A percentile compares a stretch with the other conserved stretches of the same genome.
These are phyloP conservation scores for Montipora cactus DNA, from an alignment of 64 coral and sea anemone species.

Conservation along the genomic window DNA sequence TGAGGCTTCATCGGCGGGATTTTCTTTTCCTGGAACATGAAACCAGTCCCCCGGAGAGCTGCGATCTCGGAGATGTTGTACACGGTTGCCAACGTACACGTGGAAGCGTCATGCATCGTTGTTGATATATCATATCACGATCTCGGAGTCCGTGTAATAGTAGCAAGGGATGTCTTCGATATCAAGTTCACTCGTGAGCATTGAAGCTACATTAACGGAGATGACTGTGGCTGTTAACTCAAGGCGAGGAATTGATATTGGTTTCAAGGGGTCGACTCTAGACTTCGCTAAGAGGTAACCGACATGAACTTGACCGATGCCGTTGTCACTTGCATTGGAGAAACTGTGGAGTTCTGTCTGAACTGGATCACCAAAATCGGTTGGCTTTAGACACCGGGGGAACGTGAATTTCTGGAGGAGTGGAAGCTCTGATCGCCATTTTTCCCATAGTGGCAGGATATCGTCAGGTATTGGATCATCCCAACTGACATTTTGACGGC, in stretches of 20 bases:
- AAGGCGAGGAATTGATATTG: conserved; percentile 62
- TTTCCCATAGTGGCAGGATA: conserved; percentile 34
- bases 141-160: conserved; percentile 37
- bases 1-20: conserved; percentile 61
- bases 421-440: conserved; percentile 56
- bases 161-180: neutral
- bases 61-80: conserved; percentile 54
- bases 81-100: conserved; percentile 44
- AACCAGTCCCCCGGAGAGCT: conserved; percentile 17
- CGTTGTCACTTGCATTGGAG: conserved; percentile 62
- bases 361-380: conserved; percentile 25
- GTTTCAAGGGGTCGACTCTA: conserved; percentile 35
- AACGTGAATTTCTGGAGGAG: conserved; percentile 39
- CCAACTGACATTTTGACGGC: conserved; percentile 8
- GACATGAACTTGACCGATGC: conserved; percentile 71
- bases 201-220: conserved; percentile 48
- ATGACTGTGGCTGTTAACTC: conserved; percentile 59
- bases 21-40: conserved; percentile 48
- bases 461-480: conserved; percentile 49
- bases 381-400: conserved; percentile 37
- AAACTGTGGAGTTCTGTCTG: conserved; percentile 49
- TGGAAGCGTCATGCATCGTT: conserved; percentile 42
- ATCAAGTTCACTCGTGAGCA: conserved; percentile 59
- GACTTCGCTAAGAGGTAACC: conserved; percentile 61
- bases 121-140: conserved; percentile 36